A percentile compares a stretch with the other conserved stretches of the same genome.
Evolutionary conservation across 2,797 vertebrate genomes (phyloP).

Genomic region (Cossypha niveicapilla): DNA sequence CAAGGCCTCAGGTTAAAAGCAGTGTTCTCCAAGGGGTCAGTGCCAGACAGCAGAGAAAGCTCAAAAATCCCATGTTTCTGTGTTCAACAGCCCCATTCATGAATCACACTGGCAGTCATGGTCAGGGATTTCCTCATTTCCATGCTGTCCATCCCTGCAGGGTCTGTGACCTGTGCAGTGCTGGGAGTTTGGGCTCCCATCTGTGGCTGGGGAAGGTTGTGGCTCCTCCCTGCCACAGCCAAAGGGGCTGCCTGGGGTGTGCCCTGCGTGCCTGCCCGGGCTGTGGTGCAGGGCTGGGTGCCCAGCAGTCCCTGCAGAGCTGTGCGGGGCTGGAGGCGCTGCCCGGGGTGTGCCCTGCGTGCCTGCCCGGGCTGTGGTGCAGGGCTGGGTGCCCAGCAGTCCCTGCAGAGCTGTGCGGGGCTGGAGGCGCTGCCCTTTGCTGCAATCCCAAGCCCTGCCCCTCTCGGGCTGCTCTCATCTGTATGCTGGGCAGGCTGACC

Average conservation of each 20-base stretch:
- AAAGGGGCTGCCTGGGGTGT: background rate
- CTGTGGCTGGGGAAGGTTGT: background rate
- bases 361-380: too few relatives aligned
- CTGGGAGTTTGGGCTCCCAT: rapidly evolving
- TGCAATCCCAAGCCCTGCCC: rapidly evolving
- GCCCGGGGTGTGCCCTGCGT: background rate
- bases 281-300: too few relatives aligned
- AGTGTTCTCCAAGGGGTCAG: too few relatives aligned
- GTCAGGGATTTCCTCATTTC: background rate
- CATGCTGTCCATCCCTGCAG: background rate
- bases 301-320: too few relatives aligned
- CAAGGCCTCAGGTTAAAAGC: too few relatives aligned
- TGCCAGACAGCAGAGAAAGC: too few relatives aligned
- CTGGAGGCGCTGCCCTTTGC: background rate
- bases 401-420: background rate
- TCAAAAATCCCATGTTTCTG: too few relatives aligned
- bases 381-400: too few relatives aligned
- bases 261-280: too few relatives aligned
- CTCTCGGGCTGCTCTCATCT: background rate
- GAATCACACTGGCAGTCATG: rapidly evolving
- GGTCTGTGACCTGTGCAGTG: rapidly evolving
- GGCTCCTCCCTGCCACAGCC: background rate
- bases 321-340: background rate
- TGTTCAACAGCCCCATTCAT: background rate
- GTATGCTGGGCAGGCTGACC: background rate